phyloP scores from a whole-genome alignment of 2,888 invertebrate genomes.

The Aelia acuminata region DNA sequence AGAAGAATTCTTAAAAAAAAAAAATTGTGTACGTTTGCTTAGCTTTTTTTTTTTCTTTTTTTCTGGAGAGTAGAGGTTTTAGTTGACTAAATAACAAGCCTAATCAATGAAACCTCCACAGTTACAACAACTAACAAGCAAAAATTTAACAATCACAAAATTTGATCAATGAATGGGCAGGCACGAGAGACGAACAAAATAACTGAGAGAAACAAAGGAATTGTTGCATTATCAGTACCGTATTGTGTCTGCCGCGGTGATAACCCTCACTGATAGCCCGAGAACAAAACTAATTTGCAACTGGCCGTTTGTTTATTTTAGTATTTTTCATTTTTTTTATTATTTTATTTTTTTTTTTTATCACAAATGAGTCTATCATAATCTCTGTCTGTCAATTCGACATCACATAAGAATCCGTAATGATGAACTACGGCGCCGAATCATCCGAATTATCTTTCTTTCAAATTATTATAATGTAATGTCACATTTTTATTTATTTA shows the following conservation, averaged over 20 bases:
- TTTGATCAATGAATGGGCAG: neutral
- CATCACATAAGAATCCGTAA: neutral
- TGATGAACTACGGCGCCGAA: neutral
- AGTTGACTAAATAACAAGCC: too few relatives aligned
- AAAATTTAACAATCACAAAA: neutral
- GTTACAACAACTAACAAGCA: neutral
- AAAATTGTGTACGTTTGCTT: too few relatives aligned
- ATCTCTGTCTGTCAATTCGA: neutral
- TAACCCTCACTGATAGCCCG: slow-evolving; percentile 8
- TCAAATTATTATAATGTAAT: too few relatives aligned
- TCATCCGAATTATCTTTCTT: too few relatives aligned
- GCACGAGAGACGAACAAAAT: neutral
- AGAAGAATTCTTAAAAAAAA: too few relatives aligned
- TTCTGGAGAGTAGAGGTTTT: too few relatives aligned
- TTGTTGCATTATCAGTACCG: slow-evolving; percentile 3
- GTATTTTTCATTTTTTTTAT: too few relatives aligned
- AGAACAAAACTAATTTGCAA: slow-evolving; percentile 35
- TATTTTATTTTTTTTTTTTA: neutral
- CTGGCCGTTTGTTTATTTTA: neutral
- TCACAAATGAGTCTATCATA: neutral
- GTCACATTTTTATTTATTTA: too few relatives aligned
- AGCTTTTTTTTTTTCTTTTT: too few relatives aligned
- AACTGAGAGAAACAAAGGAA: neutral
- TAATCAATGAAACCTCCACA: too few relatives aligned
- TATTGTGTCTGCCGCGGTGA: neutral